These are phyloP conservation scores for Dolichallabes microphthalmus DNA, from an alignment of 2,113 vertebrate genomes.

Conservation along the genomic window DNA sequence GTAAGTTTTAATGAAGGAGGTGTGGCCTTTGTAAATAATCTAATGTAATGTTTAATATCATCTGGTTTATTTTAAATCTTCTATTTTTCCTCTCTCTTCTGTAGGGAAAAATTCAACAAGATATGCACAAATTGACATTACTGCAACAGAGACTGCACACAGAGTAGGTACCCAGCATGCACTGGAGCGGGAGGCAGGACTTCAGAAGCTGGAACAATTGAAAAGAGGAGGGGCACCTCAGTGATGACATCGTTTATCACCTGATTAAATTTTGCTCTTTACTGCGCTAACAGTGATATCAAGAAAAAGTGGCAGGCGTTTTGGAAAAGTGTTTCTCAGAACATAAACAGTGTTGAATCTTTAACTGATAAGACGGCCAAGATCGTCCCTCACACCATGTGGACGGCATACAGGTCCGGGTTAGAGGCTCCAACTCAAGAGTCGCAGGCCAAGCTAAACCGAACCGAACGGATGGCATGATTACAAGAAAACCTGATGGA, in stretches of 20 bases:
- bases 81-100: conserved; percentile 37
- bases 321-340: background rate
- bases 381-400: background rate
- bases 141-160: conserved; percentile 83
- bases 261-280: conserved; percentile 8
- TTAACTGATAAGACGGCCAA: background rate
- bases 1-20: too few species aligned
- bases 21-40: too few species aligned
- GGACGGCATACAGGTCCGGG: background rate
- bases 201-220: conserved; percentile 80
- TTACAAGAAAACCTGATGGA: background rate
- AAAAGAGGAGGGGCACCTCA: conserved; percentile 65
- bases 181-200: conserved; percentile 80
- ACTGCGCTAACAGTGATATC: background rate
- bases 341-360: background rate
- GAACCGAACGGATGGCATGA: background rate
- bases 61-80: background rate
- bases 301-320: background rate
- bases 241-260: conserved; percentile 60
- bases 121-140: conserved; percentile 86
- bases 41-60: background rate
- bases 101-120: conserved; percentile 76
- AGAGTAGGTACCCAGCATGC: conserved; percentile 83
- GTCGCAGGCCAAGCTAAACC: background rate
- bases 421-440: background rate